Conservation (phyloP, 2,888 invertebrate genomes). For the Chymomyza fuscimana region DNA sequence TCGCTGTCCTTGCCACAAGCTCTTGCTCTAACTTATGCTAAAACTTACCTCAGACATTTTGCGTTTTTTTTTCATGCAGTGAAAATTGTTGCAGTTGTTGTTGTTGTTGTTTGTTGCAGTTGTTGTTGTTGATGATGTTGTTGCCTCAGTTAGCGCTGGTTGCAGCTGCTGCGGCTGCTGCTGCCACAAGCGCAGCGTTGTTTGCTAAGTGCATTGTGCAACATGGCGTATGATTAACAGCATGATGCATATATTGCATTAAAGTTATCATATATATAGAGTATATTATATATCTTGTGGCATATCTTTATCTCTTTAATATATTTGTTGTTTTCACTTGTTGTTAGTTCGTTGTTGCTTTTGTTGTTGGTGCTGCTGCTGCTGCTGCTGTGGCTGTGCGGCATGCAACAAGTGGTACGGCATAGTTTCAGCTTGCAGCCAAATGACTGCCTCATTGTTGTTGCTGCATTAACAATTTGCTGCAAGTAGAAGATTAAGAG, state of each 20-base stretch:
- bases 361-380: constrained; percentile 18
- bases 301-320: not conserved
- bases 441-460: constrained; percentile 45
- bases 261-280: not conserved
- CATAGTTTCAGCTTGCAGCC: constrained; percentile 51
- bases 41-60: constrained; percentile 67
- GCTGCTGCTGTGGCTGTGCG: constrained; percentile 31
- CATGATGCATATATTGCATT: constrained; percentile 32
- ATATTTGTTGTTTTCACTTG: constrained; percentile 13
- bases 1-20: not conserved
- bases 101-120: not conserved
- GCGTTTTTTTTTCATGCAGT: constrained; percentile 30
- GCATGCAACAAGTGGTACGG: constrained; percentile 62
- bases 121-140: not conserved
- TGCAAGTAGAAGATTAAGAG: constrained; percentile 10
- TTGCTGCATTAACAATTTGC: constrained; percentile 26
- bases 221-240: constrained; percentile 29
- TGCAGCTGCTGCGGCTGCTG: constrained; percentile 18
- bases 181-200: constrained; percentile 16
- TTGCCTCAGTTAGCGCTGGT: constrained; percentile 14
- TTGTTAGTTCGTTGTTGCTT: constrained; percentile 5
- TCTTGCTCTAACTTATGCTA: not conserved
- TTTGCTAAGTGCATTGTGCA: constrained; percentile 21
- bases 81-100: constrained; percentile 22
- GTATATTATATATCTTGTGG: not conserved